Base-by-base conservation (phyloP, 2,113 vertebrate genomes). In the Marmota flaviventris region DNA sequence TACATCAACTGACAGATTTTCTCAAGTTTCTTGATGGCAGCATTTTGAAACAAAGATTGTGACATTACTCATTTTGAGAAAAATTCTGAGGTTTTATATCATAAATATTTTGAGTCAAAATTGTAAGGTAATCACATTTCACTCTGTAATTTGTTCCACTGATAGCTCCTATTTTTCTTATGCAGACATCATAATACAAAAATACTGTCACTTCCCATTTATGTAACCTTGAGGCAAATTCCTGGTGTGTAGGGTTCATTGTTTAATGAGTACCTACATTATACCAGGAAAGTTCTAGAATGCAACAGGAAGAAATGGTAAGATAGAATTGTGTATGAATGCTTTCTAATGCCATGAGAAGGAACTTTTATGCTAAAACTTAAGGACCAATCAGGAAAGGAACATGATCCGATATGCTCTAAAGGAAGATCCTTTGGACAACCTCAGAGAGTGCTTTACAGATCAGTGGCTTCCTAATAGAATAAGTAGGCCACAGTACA, bases 41-140 rank as follows among this genome's bases (percentile, higher is more conserved):
- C 2, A 75, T 51, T 89, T 69, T 89, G 27, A 94, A 91, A 70
- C 61, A 96, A 78, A 5, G 51, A 45, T 16, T 93, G 16, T 89
- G 25, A 70, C 4, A 53, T 95, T 37, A 73, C 12, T 61, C 2
- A 84, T 78, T 97, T 77, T 83, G 17, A 79, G 11, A 85, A 97
- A 79, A 83, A 58, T 32, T 89, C 6, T 51, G 82, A 9, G 20
- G 56, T 67, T 93, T 97, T 70, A 81, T 32, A 8, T 37, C 39
- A 32, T 39, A 79, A 0, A 12, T 76, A 65, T 76, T 76, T 72
- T 85, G 45, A 83, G 2, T 85, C 58, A 96, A 89, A 78, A 42
- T 17, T 85, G 0, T 88, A 87, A 56, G 32, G 13, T 29, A 37
- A 93, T 81, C n/a, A 70, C 9, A 27, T 86, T 97, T 56, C 22